phyloP scores from a whole-genome alignment of 2,888 invertebrate species.

The Coremacera marginata region DNA sequence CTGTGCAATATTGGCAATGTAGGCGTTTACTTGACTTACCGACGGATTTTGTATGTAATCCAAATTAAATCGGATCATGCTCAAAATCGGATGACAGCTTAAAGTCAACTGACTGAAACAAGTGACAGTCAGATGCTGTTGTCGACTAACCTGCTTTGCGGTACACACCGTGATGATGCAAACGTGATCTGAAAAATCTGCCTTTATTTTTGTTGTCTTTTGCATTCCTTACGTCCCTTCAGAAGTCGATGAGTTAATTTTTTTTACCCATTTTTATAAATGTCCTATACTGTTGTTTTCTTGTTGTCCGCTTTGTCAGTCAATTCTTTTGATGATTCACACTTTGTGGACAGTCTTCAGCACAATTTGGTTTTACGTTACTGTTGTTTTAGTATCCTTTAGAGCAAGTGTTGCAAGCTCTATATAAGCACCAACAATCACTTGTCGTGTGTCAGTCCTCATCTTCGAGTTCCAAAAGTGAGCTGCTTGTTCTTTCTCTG shows the following conservation, averaged over 20 bases:
- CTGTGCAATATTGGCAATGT: constrained; percentile 50
- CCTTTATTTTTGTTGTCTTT: neutral
- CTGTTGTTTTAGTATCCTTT: neutral
- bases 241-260: constrained; percentile 26
- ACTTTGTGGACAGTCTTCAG: neutral
- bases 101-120: neutral
- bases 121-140: neutral
- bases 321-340: neutral
- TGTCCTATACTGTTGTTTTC: neutral
- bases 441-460: constrained; percentile 39
- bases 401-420: constrained; percentile 3
- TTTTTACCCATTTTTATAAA: neutral
- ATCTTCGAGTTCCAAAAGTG: neutral
- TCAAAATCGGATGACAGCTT: constrained; percentile 40
- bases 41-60: constrained; percentile 63
- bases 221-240: neutral
- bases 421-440: constrained; percentile 22
- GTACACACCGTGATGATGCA: neutral
- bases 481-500: neutral
- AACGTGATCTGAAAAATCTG: neutral
- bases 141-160: neutral
- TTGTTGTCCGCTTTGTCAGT: neutral
- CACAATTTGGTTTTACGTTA: too few species aligned
- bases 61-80: constrained; percentile 64
- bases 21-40: constrained; percentile 69